Base-by-base conservation (phyloP, 2,797 vertebrate genomes). In the Melanogrammus aeglefinus region DNA sequence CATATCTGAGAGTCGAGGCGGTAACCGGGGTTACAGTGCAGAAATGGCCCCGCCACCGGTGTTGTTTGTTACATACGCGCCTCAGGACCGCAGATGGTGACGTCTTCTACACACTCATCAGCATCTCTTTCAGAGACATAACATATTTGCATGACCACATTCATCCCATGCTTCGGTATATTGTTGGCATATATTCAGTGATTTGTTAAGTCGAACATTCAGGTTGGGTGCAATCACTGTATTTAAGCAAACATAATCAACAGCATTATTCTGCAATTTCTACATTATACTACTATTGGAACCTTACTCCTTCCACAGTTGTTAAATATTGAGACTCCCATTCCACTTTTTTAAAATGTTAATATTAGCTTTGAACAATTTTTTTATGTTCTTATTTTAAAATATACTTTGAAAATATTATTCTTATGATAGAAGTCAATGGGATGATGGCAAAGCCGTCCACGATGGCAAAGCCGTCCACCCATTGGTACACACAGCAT, bases 41-140 rank as follows among this genome's bases (percentile, higher is more conserved):
- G 77, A 12, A 1, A 75, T 91, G 83, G 83, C 87, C 10, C 90
- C 89, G 0, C n/a, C n/a, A n/a, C n/a, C n/a, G n/a, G n/a, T n/a
- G 87, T 72, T 18, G 83, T 0, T 92, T 92, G 72, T 88, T 84
- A 80, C 91, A 92, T 84, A 87, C 88, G 44, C n/a, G 82, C 27
- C 74, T 83, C 0, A 12, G 90, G 90, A 24, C 91, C 91, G 21
- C 91, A 92, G 78, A 89, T 13, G 0, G 39, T 6, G 10, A 16
- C 1, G 29, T 86, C 3, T 73, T 14, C 0, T 0, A 0, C 13
- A 78, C 90, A 92, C 82, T 92, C 91, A 12, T 83, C 74, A 77
- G 87, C 0, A 85, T 92, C 91, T 91, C 75, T 1, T 1, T 14
- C 57, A 78, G 70, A 78, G 21, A 79, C n/a, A 13, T 7, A 10